A percentile compares a stretch with the other conserved stretches of the same genome.
phyloP scores from a whole-genome alignment of 2,113 vertebrate species.

The Strix uralensis region DNA sequence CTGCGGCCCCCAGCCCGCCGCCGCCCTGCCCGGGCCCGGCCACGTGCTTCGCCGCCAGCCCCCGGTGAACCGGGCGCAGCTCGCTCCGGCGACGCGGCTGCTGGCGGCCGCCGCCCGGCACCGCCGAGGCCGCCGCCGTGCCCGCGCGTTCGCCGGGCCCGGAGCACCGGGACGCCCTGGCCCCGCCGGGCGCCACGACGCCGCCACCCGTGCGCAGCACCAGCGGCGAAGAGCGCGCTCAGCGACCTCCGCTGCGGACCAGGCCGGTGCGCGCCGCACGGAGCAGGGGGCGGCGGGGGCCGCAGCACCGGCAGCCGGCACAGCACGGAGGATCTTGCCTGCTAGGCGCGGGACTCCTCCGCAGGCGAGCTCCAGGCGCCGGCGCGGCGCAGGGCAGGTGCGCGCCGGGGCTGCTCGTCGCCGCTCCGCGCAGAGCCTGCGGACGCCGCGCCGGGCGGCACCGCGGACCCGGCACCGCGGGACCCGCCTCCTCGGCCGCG shows the following conservation, averaged over 20 bases:
- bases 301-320: neutral
- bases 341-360: slow-evolving; percentile 14
- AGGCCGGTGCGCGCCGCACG: neutral
- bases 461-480: neutral
- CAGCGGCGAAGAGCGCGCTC: neutral
- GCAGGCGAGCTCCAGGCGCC: neutral
- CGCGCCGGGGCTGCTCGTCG: neutral
- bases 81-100: neutral
- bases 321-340: slow-evolving; percentile 24
- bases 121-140: neutral
- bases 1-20: neutral
- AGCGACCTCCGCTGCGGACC: neutral
- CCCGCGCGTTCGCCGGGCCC: neutral
- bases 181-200: neutral
- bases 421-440: neutral
- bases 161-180: neutral
- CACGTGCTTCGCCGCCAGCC: neutral
- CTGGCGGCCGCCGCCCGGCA: too few species aligned
- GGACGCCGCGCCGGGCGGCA: neutral
- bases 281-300: neutral
- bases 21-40: neutral
- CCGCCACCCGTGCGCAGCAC: neutral
- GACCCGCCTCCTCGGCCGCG: neutral
- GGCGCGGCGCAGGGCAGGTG: neutral
- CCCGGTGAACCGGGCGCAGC: neutral